Evolutionary conservation across 92 coral and sea anemone species (phyloP).

Genomic region (Zoanthus gigantus): DNA sequence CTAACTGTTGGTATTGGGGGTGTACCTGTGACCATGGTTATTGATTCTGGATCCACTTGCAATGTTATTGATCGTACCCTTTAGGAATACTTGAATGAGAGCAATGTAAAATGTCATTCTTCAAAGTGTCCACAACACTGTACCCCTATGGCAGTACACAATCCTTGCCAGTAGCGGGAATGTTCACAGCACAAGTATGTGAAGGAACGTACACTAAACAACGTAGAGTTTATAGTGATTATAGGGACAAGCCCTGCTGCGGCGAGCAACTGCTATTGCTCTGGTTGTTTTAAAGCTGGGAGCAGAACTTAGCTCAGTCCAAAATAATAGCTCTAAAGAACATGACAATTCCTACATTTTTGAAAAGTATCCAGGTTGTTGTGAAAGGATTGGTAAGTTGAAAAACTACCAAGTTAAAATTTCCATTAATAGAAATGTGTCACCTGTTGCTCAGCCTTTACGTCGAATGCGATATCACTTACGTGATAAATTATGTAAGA

Average conservation of each 20-base stretch:
- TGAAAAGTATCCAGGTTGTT: slow-evolving; percentile 43
- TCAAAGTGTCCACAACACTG: slow-evolving; percentile 20
- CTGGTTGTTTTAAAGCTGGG: slow-evolving; percentile 49
- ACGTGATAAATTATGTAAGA: slow-evolving; percentile 60
- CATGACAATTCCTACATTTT: slow-evolving; percentile 12
- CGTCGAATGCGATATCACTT: slow-evolving; percentile 16
- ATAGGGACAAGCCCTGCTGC: slow-evolving; percentile 61
- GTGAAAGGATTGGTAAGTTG: slow-evolving; percentile 33
- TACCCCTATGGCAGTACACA: slow-evolving; percentile 13
- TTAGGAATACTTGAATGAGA: slow-evolving; percentile 58
- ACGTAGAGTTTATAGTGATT: slow-evolving; percentile 56
- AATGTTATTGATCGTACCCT: slow-evolving; percentile 39
- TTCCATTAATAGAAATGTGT: slow-evolving; percentile 13
- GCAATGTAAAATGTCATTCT: slow-evolving; percentile 34
- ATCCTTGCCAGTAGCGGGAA: slow-evolving; percentile 47
- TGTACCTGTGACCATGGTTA: slow-evolving; percentile 38
- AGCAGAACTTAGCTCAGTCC: slow-evolving; percentile 5
- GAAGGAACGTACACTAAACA: slow-evolving; percentile 29
- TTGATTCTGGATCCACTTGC: slow-evolving; percentile 58
- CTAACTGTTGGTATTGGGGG: slow-evolving; percentile 41
- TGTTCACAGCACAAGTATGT: slow-evolving; percentile 43
- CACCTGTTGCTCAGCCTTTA: slow-evolving; percentile 22
- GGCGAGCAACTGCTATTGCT: slow-evolving; percentile 56
- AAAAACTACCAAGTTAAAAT: not conserved
- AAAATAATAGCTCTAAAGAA: not conserved